phyloP scores from a whole-genome alignment of 2,113 vertebrate genomes.

The Upupa epops region DNA sequence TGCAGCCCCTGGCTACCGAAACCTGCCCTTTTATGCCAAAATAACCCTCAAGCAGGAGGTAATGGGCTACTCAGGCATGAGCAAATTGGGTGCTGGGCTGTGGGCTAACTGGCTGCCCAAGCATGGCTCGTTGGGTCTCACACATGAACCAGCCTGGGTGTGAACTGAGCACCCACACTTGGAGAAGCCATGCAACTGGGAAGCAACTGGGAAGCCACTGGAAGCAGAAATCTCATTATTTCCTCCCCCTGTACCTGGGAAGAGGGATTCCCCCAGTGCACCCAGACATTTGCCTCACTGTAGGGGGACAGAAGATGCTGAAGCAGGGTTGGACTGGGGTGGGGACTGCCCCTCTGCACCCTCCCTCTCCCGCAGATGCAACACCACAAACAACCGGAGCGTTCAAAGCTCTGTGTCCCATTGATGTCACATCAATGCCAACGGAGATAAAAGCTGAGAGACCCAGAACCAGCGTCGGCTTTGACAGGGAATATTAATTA shows the following conservation, averaged over 20 bases:
- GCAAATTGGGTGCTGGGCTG: not conserved
- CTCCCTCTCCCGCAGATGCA: not conserved
- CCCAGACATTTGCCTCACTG: rapidly evolving
- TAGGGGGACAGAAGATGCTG: rapidly evolving
- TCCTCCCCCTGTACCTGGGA: not conserved
- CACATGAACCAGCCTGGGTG: not conserved
- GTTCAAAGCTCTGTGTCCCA: slow-evolving; percentile 16
- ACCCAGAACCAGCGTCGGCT: not conserved
- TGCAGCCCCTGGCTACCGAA: not conserved
- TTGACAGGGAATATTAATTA: slow-evolving; percentile 43
- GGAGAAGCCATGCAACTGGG: rapidly evolving
- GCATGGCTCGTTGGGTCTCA: not conserved
- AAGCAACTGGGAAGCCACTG: not conserved
- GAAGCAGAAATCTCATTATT: not conserved
- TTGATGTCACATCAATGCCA: slow-evolving; percentile 56
- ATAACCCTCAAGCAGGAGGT: not conserved
- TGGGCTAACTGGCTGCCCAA: not conserved
- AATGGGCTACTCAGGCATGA: not conserved
- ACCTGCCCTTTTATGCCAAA: not conserved
- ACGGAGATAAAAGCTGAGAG: slow-evolving; percentile 24
- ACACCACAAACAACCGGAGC: not conserved
- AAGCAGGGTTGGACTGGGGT: not conserved
- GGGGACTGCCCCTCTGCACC: not conserved
- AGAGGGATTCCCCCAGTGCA: not conserved
- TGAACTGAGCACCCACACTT: not conserved